Percentiles rank a stretch among this genome's conserved stretches.
Evolutionary conservation across 1,140 invertebrate genomes (phyloP).

Genomic region (Papilio aristodemus): DNA sequence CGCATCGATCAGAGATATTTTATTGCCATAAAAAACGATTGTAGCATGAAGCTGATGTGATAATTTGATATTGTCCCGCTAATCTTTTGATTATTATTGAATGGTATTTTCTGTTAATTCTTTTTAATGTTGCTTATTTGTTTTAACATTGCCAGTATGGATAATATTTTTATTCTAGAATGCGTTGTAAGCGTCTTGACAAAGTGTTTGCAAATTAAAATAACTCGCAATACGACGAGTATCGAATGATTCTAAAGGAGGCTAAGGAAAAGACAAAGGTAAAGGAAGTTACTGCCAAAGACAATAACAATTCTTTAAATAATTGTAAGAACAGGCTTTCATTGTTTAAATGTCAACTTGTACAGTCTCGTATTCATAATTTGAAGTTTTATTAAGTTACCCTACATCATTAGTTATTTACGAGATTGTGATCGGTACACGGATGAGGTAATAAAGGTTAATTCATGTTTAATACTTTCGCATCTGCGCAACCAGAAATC

Average conservation of each 20-base stretch:
- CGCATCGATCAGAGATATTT: constrained; percentile 48
- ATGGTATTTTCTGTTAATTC: background rate
- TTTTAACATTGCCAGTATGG: background rate
- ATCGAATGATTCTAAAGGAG: background rate
- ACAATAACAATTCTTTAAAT: constrained; percentile 24
- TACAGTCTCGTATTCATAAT: constrained; percentile 11
- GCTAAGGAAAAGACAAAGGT: background rate
- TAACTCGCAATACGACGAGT: background rate
- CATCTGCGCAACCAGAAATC: constrained; percentile 18
- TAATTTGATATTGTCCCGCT: constrained; percentile 9
- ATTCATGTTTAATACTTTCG: constrained; percentile 25
- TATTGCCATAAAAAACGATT: constrained; percentile 40
- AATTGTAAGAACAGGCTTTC: constrained; percentile 18
- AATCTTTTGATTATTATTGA: background rate
- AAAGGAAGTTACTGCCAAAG: constrained; percentile 27
- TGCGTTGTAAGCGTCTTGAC: background rate
- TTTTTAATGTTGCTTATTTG: background rate
- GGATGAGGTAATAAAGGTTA: constrained; percentile 28
- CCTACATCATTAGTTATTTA: constrained; percentile 23
- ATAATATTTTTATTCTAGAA: background rate
- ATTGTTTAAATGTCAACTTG: constrained; percentile 22
- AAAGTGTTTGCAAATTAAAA: background rate
- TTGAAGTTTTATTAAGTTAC: constrained; percentile 28
- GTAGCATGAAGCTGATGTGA: constrained; percentile 7
- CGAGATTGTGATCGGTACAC: constrained; percentile 19